These are phyloP conservation scores for Grapholita molesta DNA, from an alignment of 1,140 invertebrate species.

Conservation along the genomic window DNA sequence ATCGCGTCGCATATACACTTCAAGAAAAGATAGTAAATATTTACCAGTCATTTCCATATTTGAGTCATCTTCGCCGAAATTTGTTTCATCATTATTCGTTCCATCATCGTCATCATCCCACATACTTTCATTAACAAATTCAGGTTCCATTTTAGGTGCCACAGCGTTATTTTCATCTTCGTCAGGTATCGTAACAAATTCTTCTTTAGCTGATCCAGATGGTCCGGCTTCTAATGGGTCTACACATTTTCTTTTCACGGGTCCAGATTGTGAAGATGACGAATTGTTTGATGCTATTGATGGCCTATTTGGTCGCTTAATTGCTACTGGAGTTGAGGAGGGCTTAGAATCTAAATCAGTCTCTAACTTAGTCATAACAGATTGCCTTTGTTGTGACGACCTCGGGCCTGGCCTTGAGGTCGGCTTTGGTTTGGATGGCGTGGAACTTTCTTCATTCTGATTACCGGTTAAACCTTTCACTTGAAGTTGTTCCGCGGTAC, in stretches of 20 bases:
- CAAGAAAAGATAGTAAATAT: constrained; percentile 22
- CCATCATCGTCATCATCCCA: constrained; percentile 78
- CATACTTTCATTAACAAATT: constrained; percentile 76
- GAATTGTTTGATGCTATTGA: constrained; percentile 78
- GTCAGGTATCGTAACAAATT: constrained; percentile 78
- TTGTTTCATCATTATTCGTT: constrained; percentile 76
- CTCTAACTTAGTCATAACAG: constrained; percentile 77
- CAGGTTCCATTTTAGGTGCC: constrained; percentile 78
- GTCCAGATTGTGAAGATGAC: constrained; percentile 77
- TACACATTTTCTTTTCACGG: constrained; percentile 77
- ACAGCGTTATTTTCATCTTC: constrained; percentile 76
- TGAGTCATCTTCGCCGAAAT: constrained; percentile 77
- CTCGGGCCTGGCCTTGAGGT: constrained; percentile 78
- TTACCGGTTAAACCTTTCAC: constrained; percentile 88
- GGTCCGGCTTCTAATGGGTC: constrained; percentile 77
- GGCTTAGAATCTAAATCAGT: constrained; percentile 79
- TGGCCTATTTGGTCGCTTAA: constrained; percentile 79
- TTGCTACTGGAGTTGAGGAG: constrained; percentile 77
- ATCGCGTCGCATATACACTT: neutral
- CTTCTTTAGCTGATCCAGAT: constrained; percentile 73
- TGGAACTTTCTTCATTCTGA: constrained; percentile 78
- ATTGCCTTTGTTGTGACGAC: constrained; percentile 79
- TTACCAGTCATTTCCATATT: constrained; percentile 79
- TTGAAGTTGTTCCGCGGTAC: constrained; percentile 90
- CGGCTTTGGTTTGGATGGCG: constrained; percentile 78